phyloP scores from a whole-genome alignment of 2,797 vertebrate genomes.

The Cirrhinus mrigala region DNA sequence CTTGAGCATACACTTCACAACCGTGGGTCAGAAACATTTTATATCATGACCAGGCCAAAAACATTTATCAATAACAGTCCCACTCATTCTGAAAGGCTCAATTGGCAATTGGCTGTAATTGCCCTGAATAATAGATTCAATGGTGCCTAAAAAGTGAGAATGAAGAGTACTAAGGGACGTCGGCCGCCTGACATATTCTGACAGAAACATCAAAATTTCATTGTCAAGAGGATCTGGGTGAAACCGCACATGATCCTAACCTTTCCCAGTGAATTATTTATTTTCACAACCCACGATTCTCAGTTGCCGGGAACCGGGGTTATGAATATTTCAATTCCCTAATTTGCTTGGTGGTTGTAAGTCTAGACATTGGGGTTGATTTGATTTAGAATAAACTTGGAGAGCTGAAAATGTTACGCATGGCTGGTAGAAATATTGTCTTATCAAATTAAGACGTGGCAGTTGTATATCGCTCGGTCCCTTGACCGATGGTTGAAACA shows the following conservation, averaged over 20 bases:
- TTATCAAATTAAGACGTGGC: neutral
- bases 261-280: slow-evolving; percentile 70
- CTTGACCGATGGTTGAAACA: neutral
- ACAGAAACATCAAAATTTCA: slow-evolving; percentile 20
- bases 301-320: slow-evolving; percentile 8
- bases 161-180: neutral
- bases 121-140: slow-evolving; percentile 17
- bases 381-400: neutral
- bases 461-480: neutral
- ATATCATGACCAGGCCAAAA: slow-evolving; percentile 16
- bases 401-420: neutral
- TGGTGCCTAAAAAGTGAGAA: slow-evolving; percentile 18
- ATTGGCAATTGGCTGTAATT: slow-evolving; percentile 33
- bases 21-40: neutral
- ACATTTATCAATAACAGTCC: slow-evolving; percentile 19
- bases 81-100: slow-evolving; percentile 26
- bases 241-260: slow-evolving; percentile 59
- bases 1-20: neutral
- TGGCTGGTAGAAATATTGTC: neutral
- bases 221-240: slow-evolving; percentile 28
- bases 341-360: slow-evolving; percentile 70
- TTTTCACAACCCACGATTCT: slow-evolving; percentile 62
- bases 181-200: neutral
- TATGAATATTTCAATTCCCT: slow-evolving; percentile 76
- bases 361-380: slow-evolving; percentile 53